Evolutionary conservation across 1,140 invertebrate genomes (phyloP), one percentile per base, ranked within the genome.

Genomic region (Drosophila paulistorum): DNA sequence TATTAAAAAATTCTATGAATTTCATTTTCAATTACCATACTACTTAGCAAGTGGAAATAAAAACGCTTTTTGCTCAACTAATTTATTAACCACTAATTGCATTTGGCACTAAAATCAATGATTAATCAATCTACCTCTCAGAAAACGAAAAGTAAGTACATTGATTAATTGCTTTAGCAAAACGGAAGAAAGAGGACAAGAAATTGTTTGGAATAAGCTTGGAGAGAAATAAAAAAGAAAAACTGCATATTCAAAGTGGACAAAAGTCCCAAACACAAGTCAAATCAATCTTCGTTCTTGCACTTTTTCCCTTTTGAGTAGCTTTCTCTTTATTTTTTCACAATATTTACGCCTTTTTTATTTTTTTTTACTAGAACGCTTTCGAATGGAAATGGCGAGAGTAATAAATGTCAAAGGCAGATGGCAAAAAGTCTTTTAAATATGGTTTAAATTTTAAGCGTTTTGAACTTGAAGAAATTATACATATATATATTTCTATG

Each of bases 81-180:
- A 85, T 85, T 85, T 68, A 86, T 85, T 81, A 81, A 81, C 68
- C 81, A 69, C 70, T 79, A 85, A 86, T 86, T 85, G 82, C 82
- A 68, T 72, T 86, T 81, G 79, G 66, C 82, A 76, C 62, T 79
- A 63, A 74, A 69, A 60, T 57, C 72, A 76, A 51, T 51, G 45
- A 86, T 85, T 85, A 85, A 86, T 85, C 83, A 85, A 72, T 66
- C 70, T 42, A 48, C 33, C 37, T 70, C 45, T 51, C 17, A 64
- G 37, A 57, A 74, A 68, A 66, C 48, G 65, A 67, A 81, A 64
- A 64, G 62, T 57, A 64, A 68, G 79, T 65, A 55, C 59, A 69
- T 86, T 86, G 82, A 86, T 86, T 86, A 86, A 86, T 87, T 79
- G 79, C 64, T 26, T 51, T 20, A 58, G 30, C 54, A 71, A 71